Percentiles rank a stretch among this genome's conserved stretches.
phyloP scores from a whole-genome alignment of 2,888 invertebrate species.

The Stenolophus ochropezus region DNA sequence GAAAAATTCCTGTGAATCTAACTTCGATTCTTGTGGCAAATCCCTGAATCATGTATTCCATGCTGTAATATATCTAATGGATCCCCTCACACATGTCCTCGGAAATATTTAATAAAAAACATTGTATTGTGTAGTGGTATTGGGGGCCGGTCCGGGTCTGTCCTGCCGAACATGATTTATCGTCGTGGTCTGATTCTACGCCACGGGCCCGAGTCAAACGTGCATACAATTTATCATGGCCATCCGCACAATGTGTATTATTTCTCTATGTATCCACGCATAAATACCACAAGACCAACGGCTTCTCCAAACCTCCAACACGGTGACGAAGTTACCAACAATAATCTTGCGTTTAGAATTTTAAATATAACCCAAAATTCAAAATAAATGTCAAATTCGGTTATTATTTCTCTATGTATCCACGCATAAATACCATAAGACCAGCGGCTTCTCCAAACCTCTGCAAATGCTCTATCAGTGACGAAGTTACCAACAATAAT shows the following conservation, averaged over 20 bases:
- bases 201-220: slow-evolving; percentile 44
- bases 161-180: slow-evolving; percentile 37
- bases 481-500: too few relatives aligned
- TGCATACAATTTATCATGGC: slow-evolving; percentile 52
- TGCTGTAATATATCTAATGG: not conserved
- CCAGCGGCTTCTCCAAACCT: too few relatives aligned
- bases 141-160: not conserved
- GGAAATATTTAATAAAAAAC: slow-evolving; percentile 6
- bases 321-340: too few relatives aligned
- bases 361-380: too few relatives aligned
- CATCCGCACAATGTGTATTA: slow-evolving; percentile 50
- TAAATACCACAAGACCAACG: not conserved
- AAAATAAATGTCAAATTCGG: too few relatives aligned
- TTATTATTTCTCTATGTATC: too few relatives aligned
- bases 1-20: too few relatives aligned
- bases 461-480: too few relatives aligned
- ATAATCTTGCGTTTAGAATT: too few relatives aligned
- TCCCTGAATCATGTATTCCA: not conserved
- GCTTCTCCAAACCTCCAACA: not conserved
- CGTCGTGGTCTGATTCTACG: slow-evolving; percentile 29
- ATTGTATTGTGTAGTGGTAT: slow-evolving; percentile 15
- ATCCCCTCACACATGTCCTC: not conserved
- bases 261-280: slow-evolving; percentile 35
- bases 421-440: too few relatives aligned
- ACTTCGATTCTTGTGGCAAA: not conserved